Base-by-base conservation (phyloP, 2,113 vertebrate species). In the Pavo muticus region DNA sequence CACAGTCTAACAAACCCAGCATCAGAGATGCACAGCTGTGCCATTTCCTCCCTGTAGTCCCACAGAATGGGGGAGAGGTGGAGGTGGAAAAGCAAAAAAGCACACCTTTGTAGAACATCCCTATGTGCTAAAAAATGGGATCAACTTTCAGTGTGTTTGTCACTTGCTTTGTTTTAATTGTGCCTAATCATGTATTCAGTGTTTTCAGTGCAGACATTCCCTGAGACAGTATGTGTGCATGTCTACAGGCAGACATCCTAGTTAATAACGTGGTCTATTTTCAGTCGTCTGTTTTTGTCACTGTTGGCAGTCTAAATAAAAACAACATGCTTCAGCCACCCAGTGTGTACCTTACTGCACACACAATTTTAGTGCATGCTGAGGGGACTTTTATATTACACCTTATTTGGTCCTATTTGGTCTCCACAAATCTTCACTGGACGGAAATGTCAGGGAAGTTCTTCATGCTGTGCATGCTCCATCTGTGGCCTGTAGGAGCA, bases 81-180 rank as follows among this genome's bases (percentile, higher is more conserved):
- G 32, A 35, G 20, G 8, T 18, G 7, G 8, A 19, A 10, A 17
- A 52, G 18, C 5, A 20, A 56, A 86, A 65, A 0, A 80, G 54
- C 5, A 15, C 63, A 56, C 1, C 19, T 20, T 12, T 6, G 24
- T 20, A 82, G 12, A 32, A 39, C 9, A 57, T 24, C 37, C 30
- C 4, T 59, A 59, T 7, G 29, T 5, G 6, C 19, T 35, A 52
- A 0, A 1, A 39, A 29, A 2, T 23, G 10, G n/a, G 18, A 19
- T 18, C 56, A 23, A 5, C 50, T 54, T 70, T 24, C 20, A 70
- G 21, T 0, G 0, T 6, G 3, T 60, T 9, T 8, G 11, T 74
- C 13, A 0, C 42, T 87, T 0, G 0, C 19, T 78, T 71, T 39
- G 8, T 19, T 60, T 27, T 35, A 25, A 23, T 50, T 47, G 19